Evolutionary conservation across 2,797 vertebrate genomes (phyloP), one percentile per base, ranked within the genome.

Genomic region (Siniperca undulata): DNA sequence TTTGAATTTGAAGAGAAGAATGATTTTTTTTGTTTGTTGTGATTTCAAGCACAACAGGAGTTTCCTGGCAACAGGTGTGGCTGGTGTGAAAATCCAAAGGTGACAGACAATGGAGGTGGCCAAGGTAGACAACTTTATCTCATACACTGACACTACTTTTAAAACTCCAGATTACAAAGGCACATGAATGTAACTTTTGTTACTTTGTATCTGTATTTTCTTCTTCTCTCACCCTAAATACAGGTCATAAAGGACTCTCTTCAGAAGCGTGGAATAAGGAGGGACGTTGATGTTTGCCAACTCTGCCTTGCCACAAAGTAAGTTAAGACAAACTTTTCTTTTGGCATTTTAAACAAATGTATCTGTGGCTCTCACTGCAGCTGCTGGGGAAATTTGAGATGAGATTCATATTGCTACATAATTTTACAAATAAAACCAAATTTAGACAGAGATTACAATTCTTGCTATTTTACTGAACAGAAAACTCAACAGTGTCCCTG

Each of bases 231-330:
- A 38, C 27, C 1, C 12, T 14, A 38, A 46, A 56, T 3, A 30
- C 74, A 97, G 96, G 91, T 92, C 77, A 74, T 96, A 72, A 82
- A 95, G 88, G 90, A 95, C 7, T 89, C 87, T 68, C 77, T 95
- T 70, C 93, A 93, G 82, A 93, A 88, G 66, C 65, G 86, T 87
- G 94, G 95, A 74, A 92, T 94, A 81, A 97, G 74, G 93, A 96
- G 74, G 58, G 91, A 89, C 20, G 7, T 22, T 36, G 95, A 97
- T 82, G 95, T 96, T 65, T 78, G 62, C 30, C 92, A 95, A 55
- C 91, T 97, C 72, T 94, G 94, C 80, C 94, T 97, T 42, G 90
- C 91, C 75, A 88, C 82, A 93, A 95, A 94, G 96, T 97, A 93
- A 30, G 30, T 30, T 30, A 30, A 96, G 95, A 59, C 42, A 14